Evolutionary conservation across 2,888 invertebrate species (phyloP).

Genomic region (Piscicola geometra): DNA sequence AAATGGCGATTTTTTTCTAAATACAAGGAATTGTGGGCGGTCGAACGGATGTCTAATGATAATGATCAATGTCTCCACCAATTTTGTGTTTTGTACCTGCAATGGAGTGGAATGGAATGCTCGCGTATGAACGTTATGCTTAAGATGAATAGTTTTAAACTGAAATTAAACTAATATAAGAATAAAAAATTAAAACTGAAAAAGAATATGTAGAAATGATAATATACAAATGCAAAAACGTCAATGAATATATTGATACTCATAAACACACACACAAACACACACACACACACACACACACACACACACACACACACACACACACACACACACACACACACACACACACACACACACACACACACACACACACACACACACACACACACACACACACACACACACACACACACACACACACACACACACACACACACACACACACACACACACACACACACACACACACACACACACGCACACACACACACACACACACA

Average conservation of each 20-base stretch:
- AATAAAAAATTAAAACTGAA: too few species aligned
- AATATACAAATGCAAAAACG: too few species aligned
- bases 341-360: constrained; percentile 26
- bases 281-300: constrained; percentile 29
- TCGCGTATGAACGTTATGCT: too few species aligned
- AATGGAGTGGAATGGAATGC: too few species aligned
- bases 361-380: constrained; percentile 28
- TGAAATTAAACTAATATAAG: too few species aligned
- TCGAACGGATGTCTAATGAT: too few species aligned
- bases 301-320: constrained; percentile 30
- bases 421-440: constrained; percentile 21
- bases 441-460: constrained; percentile 2
- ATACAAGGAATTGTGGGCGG: too few species aligned
- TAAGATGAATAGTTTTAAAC: too few species aligned
- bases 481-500: constrained; percentile 7
- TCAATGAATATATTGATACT: constrained; percentile 18
- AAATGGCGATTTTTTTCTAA: too few species aligned
- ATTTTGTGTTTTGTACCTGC: too few species aligned
- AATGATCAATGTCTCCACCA: too few species aligned
- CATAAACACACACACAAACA: constrained; percentile 29
- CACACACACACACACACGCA: background rate
- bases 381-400: constrained; percentile 23
- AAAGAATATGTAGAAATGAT: too few species aligned
- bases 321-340: constrained; percentile 28
- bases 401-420: constrained; percentile 1